Conservation (phyloP, 2,797 vertebrate genomes). For the Alcedo quadribrachys region DNA sequence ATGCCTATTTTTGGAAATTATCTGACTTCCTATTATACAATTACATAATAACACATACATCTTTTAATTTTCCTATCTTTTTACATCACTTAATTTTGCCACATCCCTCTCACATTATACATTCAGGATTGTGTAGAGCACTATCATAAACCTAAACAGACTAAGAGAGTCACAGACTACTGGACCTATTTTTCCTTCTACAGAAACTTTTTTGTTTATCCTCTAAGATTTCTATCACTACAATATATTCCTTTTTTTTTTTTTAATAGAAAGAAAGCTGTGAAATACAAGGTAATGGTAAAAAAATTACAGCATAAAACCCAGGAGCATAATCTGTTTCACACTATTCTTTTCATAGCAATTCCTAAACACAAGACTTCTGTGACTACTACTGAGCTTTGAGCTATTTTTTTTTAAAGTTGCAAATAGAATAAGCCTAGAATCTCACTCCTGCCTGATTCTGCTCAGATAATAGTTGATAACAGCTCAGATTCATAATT, state of each 20-base stretch:
- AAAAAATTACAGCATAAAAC: background rate
- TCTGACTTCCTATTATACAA: background rate
- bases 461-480: background rate
- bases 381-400: background rate
- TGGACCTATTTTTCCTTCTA: background rate
- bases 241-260: background rate
- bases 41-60: background rate
- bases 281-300: background rate
- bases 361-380: background rate
- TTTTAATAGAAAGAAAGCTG: background rate
- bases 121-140: background rate
- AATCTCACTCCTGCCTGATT: background rate
- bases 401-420: background rate
- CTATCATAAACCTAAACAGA: background rate
- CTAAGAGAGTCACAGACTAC: background rate
- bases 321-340: background rate
- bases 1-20: background rate
- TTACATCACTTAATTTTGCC: background rate
- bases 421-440: background rate
- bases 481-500: background rate
- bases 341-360: background rate
- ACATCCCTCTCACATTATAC: background rate
- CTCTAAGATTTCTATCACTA: background rate
- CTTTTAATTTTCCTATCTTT: background rate
- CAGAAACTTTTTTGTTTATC: background rate